Base-by-base conservation (phyloP, 2,888 invertebrate species). In the Plusia festucae region DNA sequence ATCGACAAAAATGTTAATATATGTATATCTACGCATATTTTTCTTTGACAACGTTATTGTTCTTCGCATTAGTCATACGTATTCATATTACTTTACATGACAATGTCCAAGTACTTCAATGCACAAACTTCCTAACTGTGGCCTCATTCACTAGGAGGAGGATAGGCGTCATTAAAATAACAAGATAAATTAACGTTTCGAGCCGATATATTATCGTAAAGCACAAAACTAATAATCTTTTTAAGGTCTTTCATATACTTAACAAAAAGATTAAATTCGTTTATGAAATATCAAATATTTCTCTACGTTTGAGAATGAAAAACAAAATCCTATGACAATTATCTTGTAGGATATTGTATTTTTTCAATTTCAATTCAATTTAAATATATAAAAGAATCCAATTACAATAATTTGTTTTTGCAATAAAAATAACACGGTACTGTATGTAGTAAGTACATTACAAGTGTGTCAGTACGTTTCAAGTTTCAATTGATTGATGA, bases 401-500 rank as follows among this genome's bases (percentile, higher is more conserved):
- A n/a, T n/a, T n/a, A n/a, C n/a, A n/a, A n/a, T n/a, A n/a, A n/a
- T n/a, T n/a, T 51, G 65, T 57, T 34, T 62, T 54, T 58, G n/a
- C 11, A 49, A 49, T n/a, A 62, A 51, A 62, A 52, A 54, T 53
- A 73, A 66, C 66, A 66, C 77, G 22, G 46, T 54, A 60, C 46
- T 54, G 15, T 60, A 52, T 53, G 56, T 20, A 44, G 58, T 55
- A 30, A 24, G 57, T 62, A 60, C 9, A 18, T 56, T 51, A 40
- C 44, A 67, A 66, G 73, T 68, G 65, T 66, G 69, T 70, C 76
- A 65, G 64, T 67, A 22, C 55, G 71, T 66, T 76, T 76, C 70
- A 76, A 61, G 73, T 80, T 79, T 70, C 79, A 81, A 79, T 73
- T 78, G 79, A 81, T 81, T 82, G 78, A 75, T 80, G 80, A 79